Conservation (phyloP, 2,797 vertebrate genomes). For the Mormyrops boulengeri region DNA sequence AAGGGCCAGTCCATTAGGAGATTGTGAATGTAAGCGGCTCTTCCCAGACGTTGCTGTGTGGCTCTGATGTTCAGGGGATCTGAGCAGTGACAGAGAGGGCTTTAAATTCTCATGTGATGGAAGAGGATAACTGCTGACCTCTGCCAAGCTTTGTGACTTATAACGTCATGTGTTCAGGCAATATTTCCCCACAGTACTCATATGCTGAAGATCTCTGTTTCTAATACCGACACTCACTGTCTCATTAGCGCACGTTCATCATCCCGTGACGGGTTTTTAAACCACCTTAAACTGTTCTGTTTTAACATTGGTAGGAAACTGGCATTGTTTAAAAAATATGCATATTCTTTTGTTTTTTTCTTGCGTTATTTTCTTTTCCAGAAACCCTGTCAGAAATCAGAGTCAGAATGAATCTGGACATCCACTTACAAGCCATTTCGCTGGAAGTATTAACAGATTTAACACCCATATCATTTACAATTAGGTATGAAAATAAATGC, state of each 20-base stretch:
- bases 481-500: background rate
- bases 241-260: background rate
- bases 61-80: background rate
- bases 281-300: background rate
- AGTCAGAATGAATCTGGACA: background rate
- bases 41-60: background rate
- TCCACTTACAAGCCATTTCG: background rate
- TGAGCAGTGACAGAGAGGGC: slow-evolving; percentile 2
- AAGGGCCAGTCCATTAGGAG: background rate
- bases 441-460: background rate
- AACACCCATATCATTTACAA: background rate
- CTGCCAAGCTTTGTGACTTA: slow-evolving; percentile 2
- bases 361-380: background rate
- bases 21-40: background rate
- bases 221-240: background rate
- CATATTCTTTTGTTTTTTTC: background rate
- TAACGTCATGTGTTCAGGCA: background rate
- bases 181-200: background rate
- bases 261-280: background rate
- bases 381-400: background rate
- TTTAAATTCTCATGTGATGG: slow-evolving; percentile 19
- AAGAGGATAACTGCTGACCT: slow-evolving; percentile 28
- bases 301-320: background rate
- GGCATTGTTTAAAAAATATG: background rate
- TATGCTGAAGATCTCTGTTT: background rate